Conservation (phyloP, 2,113 vertebrate species). For the Atlantisia rogersi region DNA sequence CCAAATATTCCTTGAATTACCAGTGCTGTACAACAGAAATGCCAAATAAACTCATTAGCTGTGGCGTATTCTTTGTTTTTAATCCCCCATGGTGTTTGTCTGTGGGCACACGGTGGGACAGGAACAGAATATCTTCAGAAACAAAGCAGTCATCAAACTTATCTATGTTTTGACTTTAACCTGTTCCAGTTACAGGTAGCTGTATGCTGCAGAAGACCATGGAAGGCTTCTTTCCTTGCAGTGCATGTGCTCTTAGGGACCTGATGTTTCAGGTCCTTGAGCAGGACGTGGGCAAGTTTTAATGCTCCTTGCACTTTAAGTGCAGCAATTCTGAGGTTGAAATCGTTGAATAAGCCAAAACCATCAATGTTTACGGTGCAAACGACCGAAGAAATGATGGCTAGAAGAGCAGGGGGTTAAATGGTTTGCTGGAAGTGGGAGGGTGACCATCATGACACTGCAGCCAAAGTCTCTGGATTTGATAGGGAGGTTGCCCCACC, state of each 20-base stretch:
- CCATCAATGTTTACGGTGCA: neutral
- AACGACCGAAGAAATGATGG: neutral
- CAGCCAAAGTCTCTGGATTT: neutral
- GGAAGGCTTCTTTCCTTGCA: neutral
- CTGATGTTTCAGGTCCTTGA: neutral
- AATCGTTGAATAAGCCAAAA: neutral
- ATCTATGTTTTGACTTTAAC: neutral
- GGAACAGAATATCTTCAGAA: neutral
- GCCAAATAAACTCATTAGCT: neutral
- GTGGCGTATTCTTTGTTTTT: neutral
- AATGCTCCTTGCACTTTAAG: neutral
- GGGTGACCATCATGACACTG: neutral
- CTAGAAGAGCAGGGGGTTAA: neutral
- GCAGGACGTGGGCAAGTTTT: neutral
- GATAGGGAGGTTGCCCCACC: neutral
- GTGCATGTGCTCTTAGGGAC: accelerated
- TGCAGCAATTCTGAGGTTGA: neutral
- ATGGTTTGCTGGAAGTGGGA: neutral
- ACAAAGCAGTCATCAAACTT: neutral
- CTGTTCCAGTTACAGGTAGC: neutral
- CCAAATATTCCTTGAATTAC: neutral
- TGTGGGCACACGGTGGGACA: neutral
- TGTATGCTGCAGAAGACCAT: neutral
- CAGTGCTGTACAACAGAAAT: neutral
- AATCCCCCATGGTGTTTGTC: neutral